A percentile compares a stretch with the other conserved stretches of the same genome.
phyloP scores from a whole-genome alignment of 1,140 invertebrate species.

The Zaprionus davidi region DNA sequence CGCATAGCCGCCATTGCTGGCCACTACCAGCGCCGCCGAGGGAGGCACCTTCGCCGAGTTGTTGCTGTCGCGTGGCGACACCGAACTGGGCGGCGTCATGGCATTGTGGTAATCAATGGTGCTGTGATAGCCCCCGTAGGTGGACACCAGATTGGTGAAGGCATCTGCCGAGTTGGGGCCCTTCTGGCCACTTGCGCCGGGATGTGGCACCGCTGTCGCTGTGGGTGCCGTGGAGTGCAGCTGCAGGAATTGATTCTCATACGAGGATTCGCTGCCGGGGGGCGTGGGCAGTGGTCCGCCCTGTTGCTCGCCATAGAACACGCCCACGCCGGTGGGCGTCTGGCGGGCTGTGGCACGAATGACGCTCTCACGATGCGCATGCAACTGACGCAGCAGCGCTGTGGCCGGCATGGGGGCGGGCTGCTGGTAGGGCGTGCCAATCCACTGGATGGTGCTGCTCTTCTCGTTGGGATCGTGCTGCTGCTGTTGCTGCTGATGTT shows the following conservation, averaged over 20 bases:
- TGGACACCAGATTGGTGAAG: constrained; percentile 87
- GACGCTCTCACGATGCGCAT: constrained; percentile 96
- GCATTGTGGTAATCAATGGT: constrained; percentile 93
- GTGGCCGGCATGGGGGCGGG: constrained; percentile 90
- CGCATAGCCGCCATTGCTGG: constrained; percentile 82
- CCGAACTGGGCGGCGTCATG: constrained; percentile 97
- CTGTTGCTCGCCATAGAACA: constrained; percentile 85
- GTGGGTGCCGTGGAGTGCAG: constrained; percentile 86
- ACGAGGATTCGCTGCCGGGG: constrained; percentile 92
- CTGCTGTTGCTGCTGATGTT: constrained; percentile 87
- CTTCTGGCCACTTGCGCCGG: constrained; percentile 72
- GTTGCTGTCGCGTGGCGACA: constrained; percentile 92
- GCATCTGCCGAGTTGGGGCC: constrained; percentile 84
- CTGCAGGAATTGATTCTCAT: constrained; percentile 89
- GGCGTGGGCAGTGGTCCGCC: constrained; percentile 93
- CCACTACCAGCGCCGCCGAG: constrained; percentile 86
- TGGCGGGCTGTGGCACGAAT: constrained; percentile 89
- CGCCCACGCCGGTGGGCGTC: constrained; percentile 80
- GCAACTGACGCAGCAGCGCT: constrained; percentile 93
- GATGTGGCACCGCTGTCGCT: constrained; percentile 33
- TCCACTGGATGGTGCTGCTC: constrained; percentile 95
- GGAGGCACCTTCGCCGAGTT: constrained; percentile 87
- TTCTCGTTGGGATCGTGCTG: constrained; percentile 77
- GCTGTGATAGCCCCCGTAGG: constrained; percentile 87
- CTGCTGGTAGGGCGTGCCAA: constrained; percentile 91